phyloP scores from a whole-genome alignment of 2,113 vertebrate species.

The Gnathonemus echidnorhynchus region DNA sequence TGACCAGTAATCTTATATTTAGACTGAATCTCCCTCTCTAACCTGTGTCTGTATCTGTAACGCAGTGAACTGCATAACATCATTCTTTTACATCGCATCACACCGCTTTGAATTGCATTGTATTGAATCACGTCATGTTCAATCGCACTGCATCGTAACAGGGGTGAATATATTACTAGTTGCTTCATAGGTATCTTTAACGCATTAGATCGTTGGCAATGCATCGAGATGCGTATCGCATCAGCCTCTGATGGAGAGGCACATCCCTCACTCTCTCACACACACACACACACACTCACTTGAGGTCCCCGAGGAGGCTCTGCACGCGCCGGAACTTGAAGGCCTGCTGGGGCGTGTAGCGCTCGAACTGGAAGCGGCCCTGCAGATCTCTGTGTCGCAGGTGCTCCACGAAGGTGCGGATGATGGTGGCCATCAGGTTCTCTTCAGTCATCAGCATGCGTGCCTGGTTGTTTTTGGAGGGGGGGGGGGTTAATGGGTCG shows the following conservation, averaged over 20 bases:
- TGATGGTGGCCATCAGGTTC: slow-evolving; percentile 90
- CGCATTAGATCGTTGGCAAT: background rate
- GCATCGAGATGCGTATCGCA: background rate
- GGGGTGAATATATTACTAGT: background rate
- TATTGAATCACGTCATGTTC: background rate
- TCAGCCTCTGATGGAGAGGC: background rate
- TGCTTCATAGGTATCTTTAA: background rate
- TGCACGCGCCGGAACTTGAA: slow-evolving; percentile 94
- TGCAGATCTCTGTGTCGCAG: slow-evolving; percentile 83
- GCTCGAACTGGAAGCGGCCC: slow-evolving; percentile 94
- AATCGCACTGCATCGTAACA: background rate
- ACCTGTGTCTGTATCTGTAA: background rate
- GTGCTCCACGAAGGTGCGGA: slow-evolving; percentile 91
- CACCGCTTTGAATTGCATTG: background rate
- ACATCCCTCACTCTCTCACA: background rate
- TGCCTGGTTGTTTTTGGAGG: slow-evolving; percentile 60
- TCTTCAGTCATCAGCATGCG: slow-evolving; percentile 93
- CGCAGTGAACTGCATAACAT: background rate
- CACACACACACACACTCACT: slow-evolving; percentile 62
- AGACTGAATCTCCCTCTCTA: background rate
- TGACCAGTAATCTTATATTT: background rate
- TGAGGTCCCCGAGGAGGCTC: slow-evolving; percentile 91
- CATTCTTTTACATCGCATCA: background rate
- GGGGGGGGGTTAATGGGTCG: background rate
- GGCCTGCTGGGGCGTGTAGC: slow-evolving; percentile 89